phyloP scores from a whole-genome alignment of 2,797 vertebrate genomes.

The Pyrocephalus nanus region DNA sequence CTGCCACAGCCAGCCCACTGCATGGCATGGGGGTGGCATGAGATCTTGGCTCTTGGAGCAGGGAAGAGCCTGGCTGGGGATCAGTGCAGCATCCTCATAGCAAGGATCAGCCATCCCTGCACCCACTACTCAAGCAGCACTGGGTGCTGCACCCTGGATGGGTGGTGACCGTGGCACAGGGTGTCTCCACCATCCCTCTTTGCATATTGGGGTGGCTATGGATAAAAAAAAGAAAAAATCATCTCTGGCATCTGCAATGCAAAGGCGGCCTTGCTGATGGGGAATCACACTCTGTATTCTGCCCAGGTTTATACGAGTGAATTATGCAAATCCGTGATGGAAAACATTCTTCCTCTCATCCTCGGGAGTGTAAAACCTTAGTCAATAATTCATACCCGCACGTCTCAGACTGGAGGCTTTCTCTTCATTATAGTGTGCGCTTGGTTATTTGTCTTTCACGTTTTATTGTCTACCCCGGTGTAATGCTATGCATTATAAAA shows the following conservation, averaged over 20 bases:
- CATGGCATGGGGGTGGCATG: not conserved
- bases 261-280: conserved; percentile 47
- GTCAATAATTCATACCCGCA: conserved; percentile 82
- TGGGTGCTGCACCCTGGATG: not conserved
- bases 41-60: not conserved
- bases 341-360: conserved; percentile 81
- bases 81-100: not conserved
- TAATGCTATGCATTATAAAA: conserved; percentile 79
- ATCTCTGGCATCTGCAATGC: conserved; percentile 50
- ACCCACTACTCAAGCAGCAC: not conserved
- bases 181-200: rapidly evolving
- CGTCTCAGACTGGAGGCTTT: conserved; percentile 78
- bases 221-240: not conserved
- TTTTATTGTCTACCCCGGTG: conserved; percentile 79
- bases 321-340: conserved; percentile 83
- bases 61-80: not conserved
- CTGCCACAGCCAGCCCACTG: not conserved
- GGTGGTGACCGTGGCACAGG: rapidly evolving
- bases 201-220: not conserved
- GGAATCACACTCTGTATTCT: conserved; percentile 73
- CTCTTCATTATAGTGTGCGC: conserved; percentile 78
- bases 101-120: not conserved
- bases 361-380: conserved; percentile 82
- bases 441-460: conserved; percentile 78
- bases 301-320: conserved; percentile 79